Base-by-base conservation (phyloP, 1,140 invertebrate species). In the Bradynema listronoti region DNA sequence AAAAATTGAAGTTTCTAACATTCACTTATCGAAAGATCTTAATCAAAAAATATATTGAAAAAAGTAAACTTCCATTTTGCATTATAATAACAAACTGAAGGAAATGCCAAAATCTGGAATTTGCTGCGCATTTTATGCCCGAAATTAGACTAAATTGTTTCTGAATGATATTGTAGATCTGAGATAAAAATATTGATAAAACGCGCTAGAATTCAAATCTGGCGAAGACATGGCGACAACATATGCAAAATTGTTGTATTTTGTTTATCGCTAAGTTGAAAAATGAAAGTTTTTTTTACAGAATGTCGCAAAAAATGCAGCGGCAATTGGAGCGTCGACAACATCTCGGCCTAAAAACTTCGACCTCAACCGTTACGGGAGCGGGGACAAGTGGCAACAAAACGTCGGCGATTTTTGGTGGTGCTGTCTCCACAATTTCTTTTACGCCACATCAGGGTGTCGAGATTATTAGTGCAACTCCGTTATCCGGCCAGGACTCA, bases 301-400 rank as follows among this genome's bases (percentile, higher is more conserved):
- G 73, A 53, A 78, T 77, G 74, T 78, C 76, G 6, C 77, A 77
- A 45, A 77, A 78, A 45, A 33, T 77, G 34, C 74, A 77, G 56
- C 39, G 60, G 30, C 57, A 56, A 30, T 41, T 77, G 46, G 68
- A 77, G 42, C 61, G 58, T 22, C 71, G 70, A 29, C 71, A 68
- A 51, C 68, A 55, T 45, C 67, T 63, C 9, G 74, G 74, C 1
- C 36, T 60, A 2, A 65, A 63, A 22, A 67, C 74, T 41, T 56
- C 68, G 33, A 47, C 59, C 11, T 58, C 57, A 19, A 70, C 68
- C 16, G 43, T 41, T 27, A 50, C n/a, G n/a, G 16, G 51, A 42
- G 22, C 46, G 52, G 41, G 51, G 56, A 0, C 56, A 57, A 16
- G 56, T 27, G 29, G 22, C 56, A 49, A 24, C 45, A 1, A 24